Base-by-base conservation (phyloP, 1,140 invertebrate species). In the Psilanteris sp. region DNA sequence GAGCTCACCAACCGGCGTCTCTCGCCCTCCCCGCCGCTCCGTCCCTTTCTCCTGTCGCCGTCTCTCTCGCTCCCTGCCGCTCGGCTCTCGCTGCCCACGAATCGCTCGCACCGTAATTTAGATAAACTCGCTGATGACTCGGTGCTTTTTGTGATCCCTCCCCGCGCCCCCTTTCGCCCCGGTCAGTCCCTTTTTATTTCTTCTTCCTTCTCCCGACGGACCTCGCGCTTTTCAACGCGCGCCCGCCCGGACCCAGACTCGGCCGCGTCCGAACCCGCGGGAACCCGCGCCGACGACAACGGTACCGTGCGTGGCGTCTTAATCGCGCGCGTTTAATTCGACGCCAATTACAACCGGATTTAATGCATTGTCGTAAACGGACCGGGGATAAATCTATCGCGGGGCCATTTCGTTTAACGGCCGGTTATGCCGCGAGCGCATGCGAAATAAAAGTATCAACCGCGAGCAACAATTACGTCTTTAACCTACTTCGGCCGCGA, bases 111-210 rank as follows among this genome's bases (percentile, higher is more conserved):
- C 66, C 66, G 68, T 55, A 72, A 62, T 72, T 74, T 74, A 67
- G 62, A 74, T 67, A 74, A 64, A 67, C 61, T 67, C 54, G 61
- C 66, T 68, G 46, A 72, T 72, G 66, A 48, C 61, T 75, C 15
- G 44, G 13, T 39, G 36, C 41, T 61, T 68, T 54, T 77, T 36
- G 46, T 43, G 57, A 72, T 54, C 36, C 31, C 54, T 31, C 13
- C 39, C 15, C 32, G 36, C 31, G 46, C 24, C 13, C 39, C 15
- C 32, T 37, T 31, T 50, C 37, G 34, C 46, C 36, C 32, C 14
- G n/a, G n/a, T n/a, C n/a, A n/a, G n/a, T 14, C 31, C 31, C 14
- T 26, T 24, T 39, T 4, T 31, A 11, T 22, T 29, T 4, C 7
- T 14, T 41, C 16, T 15, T 29, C 16, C 4, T 1, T 11, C 15